These are phyloP conservation scores for Phengaris alcon DNA, from an alignment of 2,888 invertebrate species.

Conservation along the genomic window DNA sequence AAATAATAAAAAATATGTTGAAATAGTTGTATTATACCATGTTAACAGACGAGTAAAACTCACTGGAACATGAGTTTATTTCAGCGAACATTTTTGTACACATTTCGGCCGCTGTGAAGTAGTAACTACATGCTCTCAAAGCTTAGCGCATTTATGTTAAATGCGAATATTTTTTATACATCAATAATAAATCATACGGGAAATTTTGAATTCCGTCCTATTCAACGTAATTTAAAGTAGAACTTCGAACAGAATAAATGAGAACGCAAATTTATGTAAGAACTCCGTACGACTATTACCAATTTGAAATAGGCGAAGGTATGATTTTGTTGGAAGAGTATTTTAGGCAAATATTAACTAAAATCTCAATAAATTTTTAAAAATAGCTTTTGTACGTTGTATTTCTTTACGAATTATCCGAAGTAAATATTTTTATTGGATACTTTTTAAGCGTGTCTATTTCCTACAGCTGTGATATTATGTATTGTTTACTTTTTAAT, in stretches of 20 bases:
- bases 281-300: conserved; percentile 23
- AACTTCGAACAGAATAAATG: conserved; percentile 22
- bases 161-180: conserved; percentile 21
- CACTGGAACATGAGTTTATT: background rate
- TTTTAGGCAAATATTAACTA: conserved; percentile 1
- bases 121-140: conserved; percentile 13
- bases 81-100: background rate
- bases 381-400: background rate
- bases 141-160: conserved; percentile 24
- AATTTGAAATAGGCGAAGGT: conserved; percentile 19
- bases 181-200: background rate
- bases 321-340: conserved; percentile 9
- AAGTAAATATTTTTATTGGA: too few species aligned
- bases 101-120: conserved; percentile 3
- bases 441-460: too few species aligned
- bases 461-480: too few species aligned
- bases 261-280: conserved; percentile 25
- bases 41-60: background rate
- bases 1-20: background rate
- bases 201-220: conserved; percentile 17
- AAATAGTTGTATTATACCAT: background rate
- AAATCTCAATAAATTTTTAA: background rate
- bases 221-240: conserved; percentile 22
- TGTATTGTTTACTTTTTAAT: too few species aligned
- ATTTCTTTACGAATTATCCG: background rate